Evolutionary conservation across 2,113 vertebrate genomes (phyloP), one percentile per base, ranked within the genome.

Genomic region (Saccopteryx bilineata): DNA sequence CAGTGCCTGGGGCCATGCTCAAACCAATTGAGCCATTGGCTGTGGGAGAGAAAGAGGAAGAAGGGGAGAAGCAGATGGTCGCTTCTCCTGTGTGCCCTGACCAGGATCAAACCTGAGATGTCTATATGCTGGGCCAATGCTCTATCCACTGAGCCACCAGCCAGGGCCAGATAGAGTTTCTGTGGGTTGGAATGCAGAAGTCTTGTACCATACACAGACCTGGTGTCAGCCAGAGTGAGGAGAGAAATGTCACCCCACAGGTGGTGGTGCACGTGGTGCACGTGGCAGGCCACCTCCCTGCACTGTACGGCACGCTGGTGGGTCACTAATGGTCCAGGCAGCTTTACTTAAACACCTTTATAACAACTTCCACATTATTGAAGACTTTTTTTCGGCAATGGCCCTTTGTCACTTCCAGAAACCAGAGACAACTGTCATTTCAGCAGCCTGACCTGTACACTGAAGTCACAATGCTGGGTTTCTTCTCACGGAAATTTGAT

Each of bases 391-490:
- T 26, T 52, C 48, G 52, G 74, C 48, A 28, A 76, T 31, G 97
- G 96, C 21, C 4, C 52, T 71, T 46, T 66, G 61, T 82, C 58
- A 24, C 31, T 86, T 1, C 17, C 39, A 46, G 91, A 60, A 88
- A 4, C 74, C 61, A 50, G 87, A 52, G 23, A 72, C 46, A 63
- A 1, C 65, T 19, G 2, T 31, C 78, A 5, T 5, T 65, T 68
- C 1, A 15, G 4, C 74, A 83, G 52, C 78, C 52, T 96, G 88
- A 78, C 84, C 91, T 31, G 0, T 7, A 81, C 1, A 0, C 63
- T 97, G 0, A 95, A 90, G 91, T 68, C 90, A 21, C 96, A 94
- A 0, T 87, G 96, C 89, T 78, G 54, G 14, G 0, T 93, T 90
- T 92, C 96, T 71, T 74, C 79, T 72, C 50, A 88, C 50, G 46